Conservation (phyloP, 2,888 invertebrate species). For the Tiliacea aurago region DNA sequence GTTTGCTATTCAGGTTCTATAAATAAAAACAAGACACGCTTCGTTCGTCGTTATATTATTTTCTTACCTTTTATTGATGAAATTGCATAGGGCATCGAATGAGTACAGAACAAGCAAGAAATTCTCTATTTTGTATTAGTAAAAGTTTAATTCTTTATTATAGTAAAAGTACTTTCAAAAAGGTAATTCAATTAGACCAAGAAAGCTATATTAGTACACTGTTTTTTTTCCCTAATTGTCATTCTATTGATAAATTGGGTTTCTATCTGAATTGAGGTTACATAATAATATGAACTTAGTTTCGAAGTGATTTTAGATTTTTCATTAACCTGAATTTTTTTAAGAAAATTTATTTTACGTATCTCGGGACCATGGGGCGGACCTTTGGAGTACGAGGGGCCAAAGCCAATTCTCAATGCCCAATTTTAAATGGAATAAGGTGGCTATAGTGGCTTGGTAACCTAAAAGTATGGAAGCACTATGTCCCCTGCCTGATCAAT, state of each 20-base stretch:
- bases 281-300: neutral
- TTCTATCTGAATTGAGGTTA: neutral
- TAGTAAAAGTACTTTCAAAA: no score
- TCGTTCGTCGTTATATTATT: neutral
- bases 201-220: neutral
- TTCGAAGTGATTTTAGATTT: neutral
- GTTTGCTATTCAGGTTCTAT: conserved; percentile 1
- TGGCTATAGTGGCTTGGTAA: no score
- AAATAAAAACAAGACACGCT: neutral
- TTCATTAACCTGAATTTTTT: neutral
- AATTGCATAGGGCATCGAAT: neutral
- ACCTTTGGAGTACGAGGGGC: no score
- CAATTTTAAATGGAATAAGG: no score
- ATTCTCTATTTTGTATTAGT: neutral
- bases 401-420: no score
- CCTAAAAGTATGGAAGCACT: no score
- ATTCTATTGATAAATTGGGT: neutral
- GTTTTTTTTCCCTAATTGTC: neutral
- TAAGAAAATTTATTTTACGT: neutral
- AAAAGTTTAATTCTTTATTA: no score
- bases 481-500: no score
- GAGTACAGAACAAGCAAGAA: neutral
- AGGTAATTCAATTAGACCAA: no score
- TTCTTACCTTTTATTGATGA: neutral
- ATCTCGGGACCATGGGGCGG: no score